A percentile compares a stretch with the other conserved stretches of the same genome.
Evolutionary conservation across 2,113 vertebrate genomes (phyloP).

Genomic region (Phodopus roborovskii): DNA sequence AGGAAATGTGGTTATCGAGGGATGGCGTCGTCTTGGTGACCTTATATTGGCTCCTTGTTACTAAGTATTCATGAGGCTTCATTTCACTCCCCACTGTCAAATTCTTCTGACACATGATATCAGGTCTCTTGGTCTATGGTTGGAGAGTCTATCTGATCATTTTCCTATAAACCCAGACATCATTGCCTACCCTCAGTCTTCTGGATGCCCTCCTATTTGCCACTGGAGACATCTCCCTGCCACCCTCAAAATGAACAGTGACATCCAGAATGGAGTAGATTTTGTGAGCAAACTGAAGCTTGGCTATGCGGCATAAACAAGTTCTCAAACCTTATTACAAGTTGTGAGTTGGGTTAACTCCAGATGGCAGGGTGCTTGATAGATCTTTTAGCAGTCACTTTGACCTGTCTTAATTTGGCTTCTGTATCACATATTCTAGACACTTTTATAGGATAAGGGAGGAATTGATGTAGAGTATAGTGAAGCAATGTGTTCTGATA

Average conservation of each 20-base stretch:
- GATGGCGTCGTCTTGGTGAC: neutral
- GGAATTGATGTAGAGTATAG: neutral
- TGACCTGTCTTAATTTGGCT: neutral
- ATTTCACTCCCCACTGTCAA: neutral
- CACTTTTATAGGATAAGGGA: neutral
- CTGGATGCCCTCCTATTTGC: neutral
- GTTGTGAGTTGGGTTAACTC: neutral
- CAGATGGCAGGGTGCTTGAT: neutral
- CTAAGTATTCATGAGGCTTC: neutral
- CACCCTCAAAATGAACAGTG: neutral
- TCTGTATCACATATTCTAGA: neutral
- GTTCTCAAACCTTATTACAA: neutral
- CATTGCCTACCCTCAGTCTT: neutral
- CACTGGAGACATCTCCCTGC: neutral
- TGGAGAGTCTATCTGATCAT: neutral
- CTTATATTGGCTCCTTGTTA: neutral
- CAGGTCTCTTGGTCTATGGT: neutral
- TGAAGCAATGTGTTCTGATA: neutral
- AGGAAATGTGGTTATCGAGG: constrained; percentile 40
- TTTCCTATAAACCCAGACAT: neutral
- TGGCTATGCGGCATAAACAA: neutral
- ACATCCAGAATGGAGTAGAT: neutral
- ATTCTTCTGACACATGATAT: neutral
- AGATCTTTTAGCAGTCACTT: neutral
- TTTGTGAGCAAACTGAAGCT: neutral